Evolutionary conservation across 2,888 invertebrate species (phyloP).

Genomic region (Melikaiella ostensackeni): DNA sequence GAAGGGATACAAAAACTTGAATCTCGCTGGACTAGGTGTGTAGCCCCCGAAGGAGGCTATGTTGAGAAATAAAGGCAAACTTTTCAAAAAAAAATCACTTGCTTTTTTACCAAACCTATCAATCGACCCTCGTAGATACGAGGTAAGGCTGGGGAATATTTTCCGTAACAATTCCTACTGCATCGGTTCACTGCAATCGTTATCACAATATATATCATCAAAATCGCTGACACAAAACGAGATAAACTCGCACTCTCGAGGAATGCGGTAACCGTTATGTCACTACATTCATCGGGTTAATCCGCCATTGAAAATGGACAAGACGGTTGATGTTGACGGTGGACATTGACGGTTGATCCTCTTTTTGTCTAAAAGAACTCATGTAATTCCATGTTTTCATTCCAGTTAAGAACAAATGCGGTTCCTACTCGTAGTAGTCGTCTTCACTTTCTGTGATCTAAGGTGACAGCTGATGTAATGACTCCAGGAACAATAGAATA

Average conservation of each 20-base stretch:
- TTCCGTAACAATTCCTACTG: constrained; percentile 18
- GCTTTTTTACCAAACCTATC: no score
- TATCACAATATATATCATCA: constrained; percentile 5
- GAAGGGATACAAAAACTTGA: no score
- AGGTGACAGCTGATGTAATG: neutral
- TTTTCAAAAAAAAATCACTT: no score
- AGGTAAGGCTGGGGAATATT: constrained; percentile 16
- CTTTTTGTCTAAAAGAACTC: constrained; percentile 10
- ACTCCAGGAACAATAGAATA: neutral
- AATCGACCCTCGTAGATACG: no score
- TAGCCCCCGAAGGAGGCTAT: no score
- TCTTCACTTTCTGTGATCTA: neutral
- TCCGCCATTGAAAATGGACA: constrained; percentile 25
- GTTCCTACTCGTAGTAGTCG: neutral
- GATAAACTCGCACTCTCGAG: constrained; percentile 41
- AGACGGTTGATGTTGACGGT: no score
- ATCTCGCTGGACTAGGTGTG: no score
- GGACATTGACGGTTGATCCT: neutral
- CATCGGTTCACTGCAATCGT: constrained; percentile 6
- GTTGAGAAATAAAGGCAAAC: no score
- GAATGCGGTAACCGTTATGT: constrained; percentile 69
- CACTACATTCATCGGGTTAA: constrained; percentile 57
- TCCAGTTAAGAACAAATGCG: neutral
- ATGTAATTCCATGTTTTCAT: neutral
- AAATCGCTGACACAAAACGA: constrained; percentile 9